Conservation (phyloP, 2,888 invertebrate species). For the Nebria brevicollis region DNA sequence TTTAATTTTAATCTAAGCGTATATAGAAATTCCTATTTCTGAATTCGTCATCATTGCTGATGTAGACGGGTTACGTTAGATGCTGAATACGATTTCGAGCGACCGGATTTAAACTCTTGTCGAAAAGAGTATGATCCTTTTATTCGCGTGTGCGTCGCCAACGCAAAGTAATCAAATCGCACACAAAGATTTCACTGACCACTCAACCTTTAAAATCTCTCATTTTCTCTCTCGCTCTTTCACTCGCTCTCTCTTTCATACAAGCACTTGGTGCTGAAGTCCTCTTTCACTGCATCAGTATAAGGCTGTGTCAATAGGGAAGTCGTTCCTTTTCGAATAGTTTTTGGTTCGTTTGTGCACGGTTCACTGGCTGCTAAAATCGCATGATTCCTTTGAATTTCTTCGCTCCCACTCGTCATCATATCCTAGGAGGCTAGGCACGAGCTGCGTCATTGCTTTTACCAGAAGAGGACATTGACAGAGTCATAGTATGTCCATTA, state of each 20-base stretch:
- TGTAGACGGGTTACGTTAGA: neutral
- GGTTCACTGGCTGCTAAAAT: conserved; percentile 1
- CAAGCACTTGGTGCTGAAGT: neutral
- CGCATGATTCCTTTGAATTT: conserved; percentile 1
- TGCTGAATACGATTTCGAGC: neutral
- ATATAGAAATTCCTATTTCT: neutral
- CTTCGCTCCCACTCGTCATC: neutral
- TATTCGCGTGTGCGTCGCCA: neutral
- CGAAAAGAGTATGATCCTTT: neutral
- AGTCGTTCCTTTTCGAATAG: neutral
- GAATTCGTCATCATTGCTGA: neutral
- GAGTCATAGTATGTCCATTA: neutral
- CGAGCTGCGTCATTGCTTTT: neutral
- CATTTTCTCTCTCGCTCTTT: neutral
- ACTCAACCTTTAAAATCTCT: neutral
- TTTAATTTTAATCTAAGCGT: no score
- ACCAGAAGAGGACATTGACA: neutral
- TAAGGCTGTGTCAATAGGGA: neutral
- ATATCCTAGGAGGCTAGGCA: neutral
- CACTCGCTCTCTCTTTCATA: no score
- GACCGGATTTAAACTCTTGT: neutral
- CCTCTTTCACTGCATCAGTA: neutral
- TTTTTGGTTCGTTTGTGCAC: neutral
- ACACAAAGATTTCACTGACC: neutral
- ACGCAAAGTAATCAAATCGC: neutral